Conservation (phyloP, 2,113 vertebrate genomes). For the Rhadina sibilatrix region DNA sequence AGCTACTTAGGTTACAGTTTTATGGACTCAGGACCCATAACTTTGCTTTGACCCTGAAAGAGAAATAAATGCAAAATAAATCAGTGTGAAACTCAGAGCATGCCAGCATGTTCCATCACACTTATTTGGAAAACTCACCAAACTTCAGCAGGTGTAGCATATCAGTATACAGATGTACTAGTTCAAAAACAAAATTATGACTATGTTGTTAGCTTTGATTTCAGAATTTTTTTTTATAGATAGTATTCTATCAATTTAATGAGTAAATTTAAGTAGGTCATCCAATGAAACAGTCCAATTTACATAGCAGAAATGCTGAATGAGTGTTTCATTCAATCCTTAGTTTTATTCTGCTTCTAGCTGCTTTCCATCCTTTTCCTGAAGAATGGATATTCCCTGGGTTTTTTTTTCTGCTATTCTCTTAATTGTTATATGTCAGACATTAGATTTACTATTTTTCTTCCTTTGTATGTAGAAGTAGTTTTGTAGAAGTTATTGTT, state of each 20-base stretch:
- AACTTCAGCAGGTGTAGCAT: neutral
- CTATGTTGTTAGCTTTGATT: neutral
- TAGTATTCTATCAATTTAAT: neutral
- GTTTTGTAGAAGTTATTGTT: neutral
- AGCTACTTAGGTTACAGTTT: neutral
- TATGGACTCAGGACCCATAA: neutral
- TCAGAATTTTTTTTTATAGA: neutral
- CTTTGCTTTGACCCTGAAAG: constrained; percentile 15
- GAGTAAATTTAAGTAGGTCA: neutral
- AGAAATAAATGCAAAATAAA: constrained; percentile 19
- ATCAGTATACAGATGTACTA: neutral
- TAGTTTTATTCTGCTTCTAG: neutral
- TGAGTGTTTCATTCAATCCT: neutral
- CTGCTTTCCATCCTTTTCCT: neutral
- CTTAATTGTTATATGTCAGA: neutral
- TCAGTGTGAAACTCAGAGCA: neutral
- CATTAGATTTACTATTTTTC: neutral
- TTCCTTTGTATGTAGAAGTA: neutral
- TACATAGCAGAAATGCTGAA: neutral
- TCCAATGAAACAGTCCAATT: neutral
- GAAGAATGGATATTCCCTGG: neutral
- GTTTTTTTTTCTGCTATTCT: neutral
- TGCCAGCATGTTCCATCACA: neutral
- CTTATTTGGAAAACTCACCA: neutral
- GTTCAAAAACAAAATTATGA: neutral